A percentile compares a stretch with the other conserved stretches of the same genome.
These are phyloP conservation scores for Mormoops blainvillei DNA, from an alignment of 2,113 vertebrate genomes.

Conservation along the genomic window DNA sequence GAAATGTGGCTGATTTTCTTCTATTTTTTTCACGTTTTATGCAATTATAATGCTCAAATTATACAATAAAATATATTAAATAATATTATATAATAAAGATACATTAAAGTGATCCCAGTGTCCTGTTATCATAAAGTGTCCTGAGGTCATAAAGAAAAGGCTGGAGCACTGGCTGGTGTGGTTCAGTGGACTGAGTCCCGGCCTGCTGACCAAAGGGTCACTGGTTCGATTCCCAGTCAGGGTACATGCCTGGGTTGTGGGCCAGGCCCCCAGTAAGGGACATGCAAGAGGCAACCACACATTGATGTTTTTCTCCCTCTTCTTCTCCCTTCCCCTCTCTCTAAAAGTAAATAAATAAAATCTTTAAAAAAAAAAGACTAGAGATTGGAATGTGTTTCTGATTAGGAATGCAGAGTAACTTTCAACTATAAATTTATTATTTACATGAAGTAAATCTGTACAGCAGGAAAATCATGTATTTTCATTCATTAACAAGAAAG, in stretches of 20 bases:
- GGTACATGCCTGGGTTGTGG: too few species aligned
- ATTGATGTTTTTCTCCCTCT: too few species aligned
- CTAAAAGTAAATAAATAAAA: too few species aligned
- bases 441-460: not conserved
- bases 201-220: too few species aligned
- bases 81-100: not conserved
- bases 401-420: not conserved
- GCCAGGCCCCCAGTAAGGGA: too few species aligned
- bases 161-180: too few species aligned
- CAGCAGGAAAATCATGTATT: not conserved
- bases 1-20: not conserved
- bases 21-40: not conserved
- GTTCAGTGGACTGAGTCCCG: too few species aligned
- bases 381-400: not conserved
- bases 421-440: not conserved
- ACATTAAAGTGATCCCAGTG: not conserved
- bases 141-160: not conserved
- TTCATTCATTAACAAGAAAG: not conserved
- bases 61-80: not conserved
- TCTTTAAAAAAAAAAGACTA: too few species aligned
- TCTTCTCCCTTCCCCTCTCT: too few species aligned
- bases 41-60: not conserved
- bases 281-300: too few species aligned
- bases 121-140: not conserved
- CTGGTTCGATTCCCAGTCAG: too few species aligned